Percentiles rank a stretch among this genome's conserved stretches.
Conservation (phyloP, 2,888 invertebrate genomes). For the Nemoura dubitans region DNA sequence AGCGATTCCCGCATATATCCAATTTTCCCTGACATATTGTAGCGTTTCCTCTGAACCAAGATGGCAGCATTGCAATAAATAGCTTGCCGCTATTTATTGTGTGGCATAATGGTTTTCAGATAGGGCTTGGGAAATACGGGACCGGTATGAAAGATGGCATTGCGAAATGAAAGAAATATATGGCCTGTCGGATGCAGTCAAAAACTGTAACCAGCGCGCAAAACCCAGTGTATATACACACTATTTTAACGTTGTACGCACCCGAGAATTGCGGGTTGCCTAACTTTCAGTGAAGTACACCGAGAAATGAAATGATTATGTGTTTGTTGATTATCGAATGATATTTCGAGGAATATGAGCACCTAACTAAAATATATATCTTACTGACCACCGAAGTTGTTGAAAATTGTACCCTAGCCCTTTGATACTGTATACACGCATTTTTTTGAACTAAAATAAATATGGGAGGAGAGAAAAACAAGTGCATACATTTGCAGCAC, state of each 20-base stretch:
- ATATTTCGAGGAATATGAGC: no score
- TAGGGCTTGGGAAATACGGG: conserved; percentile 43
- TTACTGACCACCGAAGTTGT: no score
- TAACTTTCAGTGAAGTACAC: no score
- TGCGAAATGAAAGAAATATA: conserved; percentile 44
- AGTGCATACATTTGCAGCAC: not conserved
- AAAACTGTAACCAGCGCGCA: conserved; percentile 16
- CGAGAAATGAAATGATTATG: no score
- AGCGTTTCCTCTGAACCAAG: conserved; percentile 38
- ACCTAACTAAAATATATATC: no score
- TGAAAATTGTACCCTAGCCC: no score
- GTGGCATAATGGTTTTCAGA: conserved; percentile 50
- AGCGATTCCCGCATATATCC: not conserved
- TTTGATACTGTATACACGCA: no score
- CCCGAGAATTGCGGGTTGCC: not conserved
- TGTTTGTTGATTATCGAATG: no score
- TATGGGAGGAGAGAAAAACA: no score
- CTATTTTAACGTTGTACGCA: conserved; percentile 14
- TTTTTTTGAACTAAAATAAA: no score
- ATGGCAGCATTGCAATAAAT: conserved; percentile 38
- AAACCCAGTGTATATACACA: conserved; percentile 31
- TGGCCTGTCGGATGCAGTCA: conserved; percentile 48
- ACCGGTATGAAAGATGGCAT: conserved; percentile 31
- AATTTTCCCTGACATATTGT: conserved; percentile 44
- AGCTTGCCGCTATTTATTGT: conserved; percentile 46